Conservation (phyloP, 2,113 vertebrate genomes). For the Bostrychus sinensis region DNA sequence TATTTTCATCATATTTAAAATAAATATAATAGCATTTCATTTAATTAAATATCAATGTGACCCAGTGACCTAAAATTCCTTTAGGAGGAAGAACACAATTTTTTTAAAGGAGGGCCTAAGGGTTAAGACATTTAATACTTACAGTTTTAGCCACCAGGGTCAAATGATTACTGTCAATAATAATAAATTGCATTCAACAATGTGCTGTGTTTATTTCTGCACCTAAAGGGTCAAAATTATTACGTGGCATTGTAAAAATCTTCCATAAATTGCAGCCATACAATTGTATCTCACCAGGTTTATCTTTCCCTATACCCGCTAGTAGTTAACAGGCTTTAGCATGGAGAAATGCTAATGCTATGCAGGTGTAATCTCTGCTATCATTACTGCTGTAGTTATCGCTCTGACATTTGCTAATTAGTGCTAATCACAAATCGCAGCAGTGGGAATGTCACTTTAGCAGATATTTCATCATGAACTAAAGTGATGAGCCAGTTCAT, state of each 20-base stretch:
- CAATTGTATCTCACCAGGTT: neutral
- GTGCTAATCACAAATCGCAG: neutral
- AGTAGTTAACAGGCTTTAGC: neutral
- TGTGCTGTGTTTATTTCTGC: neutral
- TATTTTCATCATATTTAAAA: no score
- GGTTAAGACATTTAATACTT: no score
- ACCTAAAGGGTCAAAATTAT: neutral
- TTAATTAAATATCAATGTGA: no score
- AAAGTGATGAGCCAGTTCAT: neutral
- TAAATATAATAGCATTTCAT: no score
- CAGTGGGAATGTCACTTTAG: conserved; percentile 1
- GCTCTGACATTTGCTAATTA: conserved; percentile 11
- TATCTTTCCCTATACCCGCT: neutral
- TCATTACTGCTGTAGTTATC: neutral
- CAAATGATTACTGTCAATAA: no score
- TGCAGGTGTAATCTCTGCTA: conserved; percentile 1
- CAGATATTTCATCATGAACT: conserved; percentile 7
- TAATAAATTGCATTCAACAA: no score
- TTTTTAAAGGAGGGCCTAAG: no score
- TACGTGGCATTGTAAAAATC: neutral
- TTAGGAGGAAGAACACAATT: no score
- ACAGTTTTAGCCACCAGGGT: no score
- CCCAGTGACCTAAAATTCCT: no score
- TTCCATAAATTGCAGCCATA: neutral
- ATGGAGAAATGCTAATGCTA: conserved; percentile 4